Conservation (phyloP, 2,113 vertebrate species). For the Oxyura jamaicensis region DNA sequence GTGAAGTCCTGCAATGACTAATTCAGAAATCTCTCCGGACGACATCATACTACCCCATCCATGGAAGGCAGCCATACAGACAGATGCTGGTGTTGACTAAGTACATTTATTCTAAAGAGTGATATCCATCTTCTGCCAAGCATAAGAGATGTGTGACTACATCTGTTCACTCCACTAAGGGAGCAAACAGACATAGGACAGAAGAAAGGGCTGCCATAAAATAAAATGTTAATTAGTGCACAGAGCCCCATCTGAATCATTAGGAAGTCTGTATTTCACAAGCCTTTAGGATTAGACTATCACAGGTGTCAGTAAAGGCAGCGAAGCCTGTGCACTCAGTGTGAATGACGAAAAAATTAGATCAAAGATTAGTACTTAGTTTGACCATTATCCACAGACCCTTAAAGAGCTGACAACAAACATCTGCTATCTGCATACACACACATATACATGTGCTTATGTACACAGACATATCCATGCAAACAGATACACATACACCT, state of each 20-base stretch:
- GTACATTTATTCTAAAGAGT: constrained; percentile 61
- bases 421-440: not conserved
- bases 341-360: not conserved
- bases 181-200: constrained; percentile 58
- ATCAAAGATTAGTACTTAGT: not conserved
- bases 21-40: constrained; percentile 61
- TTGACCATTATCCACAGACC: not conserved
- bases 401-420: not conserved
- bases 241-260: not conserved
- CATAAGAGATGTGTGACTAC: constrained; percentile 62
- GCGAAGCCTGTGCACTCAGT: not conserved
- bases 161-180: constrained; percentile 74
- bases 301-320: not conserved
- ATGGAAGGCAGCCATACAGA: constrained; percentile 60
- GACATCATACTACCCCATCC: constrained; percentile 24
- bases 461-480: not conserved
- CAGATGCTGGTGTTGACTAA: constrained; percentile 79
- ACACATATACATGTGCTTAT: not conserved
- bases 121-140: constrained; percentile 77
- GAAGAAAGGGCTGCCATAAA: constrained; percentile 74
- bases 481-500: not conserved
- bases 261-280: constrained; percentile 4
- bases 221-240: constrained; percentile 72
- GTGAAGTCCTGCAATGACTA: constrained; percentile 57
- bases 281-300: not conserved